Base-by-base conservation (phyloP, 30 jellyfish, hydroid and myxozoan genomes). In the Morbakka virulenta region DNA sequence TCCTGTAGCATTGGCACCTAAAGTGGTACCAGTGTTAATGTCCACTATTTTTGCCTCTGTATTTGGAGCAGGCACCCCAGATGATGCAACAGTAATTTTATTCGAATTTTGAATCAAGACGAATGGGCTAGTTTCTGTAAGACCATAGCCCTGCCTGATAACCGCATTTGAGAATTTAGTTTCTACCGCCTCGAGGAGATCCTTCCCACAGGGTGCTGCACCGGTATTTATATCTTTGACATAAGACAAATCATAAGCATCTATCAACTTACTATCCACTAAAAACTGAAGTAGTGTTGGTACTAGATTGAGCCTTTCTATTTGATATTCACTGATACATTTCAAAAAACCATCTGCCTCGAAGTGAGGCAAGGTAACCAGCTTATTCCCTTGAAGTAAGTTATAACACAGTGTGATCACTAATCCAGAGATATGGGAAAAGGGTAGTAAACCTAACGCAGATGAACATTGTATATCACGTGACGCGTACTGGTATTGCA, bases 261-360 rank as follows among this genome's bases (percentile, higher is more conserved):
- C 66, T 0, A 91, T 96, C 24, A 77, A 77, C 0, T 96, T 96
- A 57, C 84, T 48, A 20, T 85, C 79, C 47, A 79, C 13, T 32
- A 91, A 88, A 67, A 91, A 91, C 74, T 82, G 35, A n/a, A 75
- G 87, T 68, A 91, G 22, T 28, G 98, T 96, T 25, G 98, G 98
- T 23, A 91, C 98, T 36, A 84, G 65, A 48, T 50, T 51, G 0
- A 78, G 76, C 32, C 36, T 66, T 27, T 91, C 95, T 28, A 84
- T 69, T 95, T 84, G 61, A 48, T 71, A 24, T 12, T 91, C 82
- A 32, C 79, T 85, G 4, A 91, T 78, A 21, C 91, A 28, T 17
- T 63, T 67, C 61, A 91, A 69, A 47, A 91, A 91, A 3, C 66
- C 3, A 24, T 78, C 83, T 4, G 98, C 96, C 48, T 84, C 96